phyloP scores from a whole-genome alignment of 1,140 invertebrate genomes.

The Nebria ingens region DNA sequence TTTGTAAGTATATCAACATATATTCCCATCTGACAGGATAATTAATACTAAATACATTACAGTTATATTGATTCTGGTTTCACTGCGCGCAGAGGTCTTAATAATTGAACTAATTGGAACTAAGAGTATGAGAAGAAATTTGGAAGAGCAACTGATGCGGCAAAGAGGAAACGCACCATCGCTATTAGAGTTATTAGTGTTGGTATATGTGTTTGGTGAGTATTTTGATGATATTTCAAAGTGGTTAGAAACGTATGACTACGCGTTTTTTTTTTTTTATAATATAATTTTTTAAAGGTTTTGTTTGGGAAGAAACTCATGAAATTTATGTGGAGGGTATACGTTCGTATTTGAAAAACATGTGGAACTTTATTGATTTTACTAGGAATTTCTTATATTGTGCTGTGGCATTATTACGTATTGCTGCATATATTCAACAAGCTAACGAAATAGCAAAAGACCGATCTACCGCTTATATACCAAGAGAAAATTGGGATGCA shows the following conservation, averaged over 20 bases:
- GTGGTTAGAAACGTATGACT: conserved; percentile 1
- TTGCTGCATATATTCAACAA: conserved; percentile 69
- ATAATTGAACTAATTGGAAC: conserved; percentile 60
- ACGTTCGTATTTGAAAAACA: conserved; percentile 71
- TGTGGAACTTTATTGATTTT: conserved; percentile 97
- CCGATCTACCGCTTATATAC: conserved; percentile 55
- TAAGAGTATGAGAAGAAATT: conserved; percentile 46
- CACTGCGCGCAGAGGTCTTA: conserved; percentile 70
- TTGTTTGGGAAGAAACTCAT: conserved; percentile 83
- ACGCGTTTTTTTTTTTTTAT: not conserved
- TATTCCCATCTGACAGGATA: not conserved
- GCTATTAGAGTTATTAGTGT: conserved; percentile 63
- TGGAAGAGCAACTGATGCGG: conserved; percentile 47
- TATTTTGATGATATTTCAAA: conserved; percentile 12
- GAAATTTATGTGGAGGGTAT: conserved; percentile 81
- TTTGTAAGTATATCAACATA: conserved; percentile 50
- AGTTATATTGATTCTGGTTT: conserved; percentile 80
- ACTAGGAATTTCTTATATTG: conserved; percentile 78
- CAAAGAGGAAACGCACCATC: conserved; percentile 72
- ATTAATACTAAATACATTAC: conserved; percentile 20
- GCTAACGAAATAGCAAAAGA: conserved; percentile 51
- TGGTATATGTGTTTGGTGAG: conserved; percentile 66
- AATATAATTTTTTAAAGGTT: conserved; percentile 55
- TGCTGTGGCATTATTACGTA: conserved; percentile 61
- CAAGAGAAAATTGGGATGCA: conserved; percentile 79